Base-by-base conservation (phyloP, 1,140 invertebrate species). In the Tigriopus japonicus region DNA sequence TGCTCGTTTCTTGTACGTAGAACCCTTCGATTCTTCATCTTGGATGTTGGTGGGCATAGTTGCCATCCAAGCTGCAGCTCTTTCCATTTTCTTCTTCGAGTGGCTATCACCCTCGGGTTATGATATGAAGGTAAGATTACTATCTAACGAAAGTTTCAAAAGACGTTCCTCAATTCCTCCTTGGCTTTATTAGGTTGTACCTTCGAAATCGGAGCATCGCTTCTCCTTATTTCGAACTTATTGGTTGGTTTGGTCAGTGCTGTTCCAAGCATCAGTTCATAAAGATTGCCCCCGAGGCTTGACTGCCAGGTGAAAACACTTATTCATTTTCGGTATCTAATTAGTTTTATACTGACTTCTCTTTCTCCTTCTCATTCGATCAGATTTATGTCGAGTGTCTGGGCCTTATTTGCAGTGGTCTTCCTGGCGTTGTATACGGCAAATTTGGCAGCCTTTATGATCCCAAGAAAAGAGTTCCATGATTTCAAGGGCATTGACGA, bases 241-340 rank as follows among this genome's bases (percentile, higher is more conserved):
- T 70, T 98, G 94, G 95, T 76, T 98, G 60, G 94, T 98, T n/a
- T 98, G 93, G 93, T 90, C 94, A n/a, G 90, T 97, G 41, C 78
- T 98, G 15, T 98, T 98, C 74, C 87, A 89, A 73, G 93, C 94
- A 23, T 89, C 93, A 45, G 92, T 96, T 7, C 89, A 94, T 69
- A 87, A 94, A 52, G 91, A 96, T 73, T 92, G 87, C 51, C 92
- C 93, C 0, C 77, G 86, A 67, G 91, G 91, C 42, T 91, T 94
- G 69, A 93, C 86, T 59, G 86, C 86, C 35, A 83, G 79, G 78
- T 78, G 67, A 60, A 35, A 35, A 35, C 28, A 35, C n/a, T n/a
- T n/a, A n/a, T 28, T 14, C 23, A 55, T 24, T 55, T 12, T 24
- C 41, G 6, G 35, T 1, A n/a, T n/a, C n/a, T n/a, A n/a, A n/a